A percentile compares a stretch with the other conserved stretches of the same genome.
Evolutionary conservation across 2,888 invertebrate species (phyloP).

Genomic region (Orthonevra nobilis): DNA sequence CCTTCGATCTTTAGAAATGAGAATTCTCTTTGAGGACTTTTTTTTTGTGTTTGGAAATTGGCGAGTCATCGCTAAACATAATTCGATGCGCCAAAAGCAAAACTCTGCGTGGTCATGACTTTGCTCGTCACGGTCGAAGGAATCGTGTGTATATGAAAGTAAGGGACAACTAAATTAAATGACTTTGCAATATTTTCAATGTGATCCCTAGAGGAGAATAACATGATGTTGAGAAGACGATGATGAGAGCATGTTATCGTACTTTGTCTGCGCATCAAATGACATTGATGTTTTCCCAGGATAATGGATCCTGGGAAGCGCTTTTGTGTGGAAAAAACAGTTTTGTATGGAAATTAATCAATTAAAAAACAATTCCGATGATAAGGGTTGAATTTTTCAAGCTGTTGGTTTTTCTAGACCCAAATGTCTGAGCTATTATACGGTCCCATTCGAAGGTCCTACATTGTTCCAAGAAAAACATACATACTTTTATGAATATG

Average conservation of each 20-base stretch:
- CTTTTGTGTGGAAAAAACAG: too few species aligned
- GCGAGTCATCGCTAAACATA: slow-evolving; percentile 18
- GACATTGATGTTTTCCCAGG: slow-evolving; percentile 8
- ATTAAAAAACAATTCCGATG: too few species aligned
- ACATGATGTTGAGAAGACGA: background rate
- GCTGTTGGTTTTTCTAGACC: too few species aligned
- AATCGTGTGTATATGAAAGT: background rate
- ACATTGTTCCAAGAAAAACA: too few species aligned
- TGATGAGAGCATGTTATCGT: slow-evolving; percentile 8
- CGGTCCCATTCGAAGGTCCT: too few species aligned
- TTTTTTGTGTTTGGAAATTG: slow-evolving; percentile 12
- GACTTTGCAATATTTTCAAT: slow-evolving; percentile 30
- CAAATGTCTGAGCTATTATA: too few species aligned
- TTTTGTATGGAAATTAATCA: too few species aligned
- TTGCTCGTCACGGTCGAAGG: slow-evolving; percentile 36
- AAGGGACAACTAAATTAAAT: slow-evolving; percentile 35
- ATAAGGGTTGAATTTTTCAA: too few species aligned
- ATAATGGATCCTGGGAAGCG: too few species aligned
- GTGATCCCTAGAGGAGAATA: slow-evolving; percentile 15
- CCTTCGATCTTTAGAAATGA: slow-evolving; percentile 5
- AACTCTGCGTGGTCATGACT: slow-evolving; percentile 12
- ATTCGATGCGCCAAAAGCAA: background rate
- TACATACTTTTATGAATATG: too few species aligned
- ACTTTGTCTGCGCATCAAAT: slow-evolving; percentile 9
- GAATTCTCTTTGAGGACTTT: background rate